A percentile compares a stretch with the other conserved stretches of the same genome.
phyloP scores from a whole-genome alignment of 2,797 vertebrate genomes.

The Pseudotriccus pelzelni region DNA sequence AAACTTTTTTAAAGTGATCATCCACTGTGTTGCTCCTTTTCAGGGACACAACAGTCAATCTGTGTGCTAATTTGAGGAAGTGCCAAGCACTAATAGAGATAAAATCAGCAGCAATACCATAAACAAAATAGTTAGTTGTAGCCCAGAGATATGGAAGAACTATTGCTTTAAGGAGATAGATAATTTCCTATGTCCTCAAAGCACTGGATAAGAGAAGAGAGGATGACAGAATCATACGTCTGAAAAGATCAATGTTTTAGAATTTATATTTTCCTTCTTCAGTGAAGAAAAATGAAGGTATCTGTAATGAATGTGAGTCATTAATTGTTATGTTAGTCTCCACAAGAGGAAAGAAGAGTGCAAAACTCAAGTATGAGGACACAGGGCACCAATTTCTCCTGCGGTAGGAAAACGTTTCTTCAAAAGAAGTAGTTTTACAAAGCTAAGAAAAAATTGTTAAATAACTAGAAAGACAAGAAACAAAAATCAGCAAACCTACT shows the following conservation, averaged over 20 bases:
- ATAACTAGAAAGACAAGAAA: neutral
- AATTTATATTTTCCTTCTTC: neutral
- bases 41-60: neutral
- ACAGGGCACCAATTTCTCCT: neutral
- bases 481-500: neutral
- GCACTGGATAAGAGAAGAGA: neutral
- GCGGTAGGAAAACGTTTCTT: neutral
- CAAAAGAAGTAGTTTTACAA: neutral
- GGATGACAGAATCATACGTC: neutral
- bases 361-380: neutral
- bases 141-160: neutral
- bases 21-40: neutral
- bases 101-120: constrained; percentile 22
- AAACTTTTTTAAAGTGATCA: neutral
- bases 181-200: neutral
- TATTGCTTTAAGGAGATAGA: neutral
- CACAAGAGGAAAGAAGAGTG: neutral
- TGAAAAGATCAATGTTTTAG: neutral
- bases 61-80: neutral
- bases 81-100: neutral
- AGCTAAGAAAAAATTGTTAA: neutral
- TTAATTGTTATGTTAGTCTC: neutral
- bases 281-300: neutral
- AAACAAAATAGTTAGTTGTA: neutral
- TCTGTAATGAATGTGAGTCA: neutral